A percentile compares a stretch with the other conserved stretches of the same genome.
phyloP scores from a whole-genome alignment of 1,140 invertebrate species.

The Dufourea novaeangliae region DNA sequence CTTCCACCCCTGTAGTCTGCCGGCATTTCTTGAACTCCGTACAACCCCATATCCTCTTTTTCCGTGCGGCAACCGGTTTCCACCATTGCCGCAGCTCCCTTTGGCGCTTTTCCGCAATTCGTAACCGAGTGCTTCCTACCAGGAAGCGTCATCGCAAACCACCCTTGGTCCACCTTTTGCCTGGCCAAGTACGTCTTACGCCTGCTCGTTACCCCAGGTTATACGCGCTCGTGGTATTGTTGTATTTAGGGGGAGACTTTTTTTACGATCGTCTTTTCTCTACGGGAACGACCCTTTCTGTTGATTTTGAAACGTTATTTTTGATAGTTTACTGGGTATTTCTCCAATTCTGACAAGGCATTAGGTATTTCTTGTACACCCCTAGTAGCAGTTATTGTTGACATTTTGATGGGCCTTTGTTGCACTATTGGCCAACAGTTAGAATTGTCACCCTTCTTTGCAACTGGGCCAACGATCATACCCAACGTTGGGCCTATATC shows the following conservation, averaged over 20 bases:
- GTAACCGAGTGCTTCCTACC: conserved; percentile 65
- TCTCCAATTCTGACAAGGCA: no score
- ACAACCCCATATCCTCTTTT: neutral
- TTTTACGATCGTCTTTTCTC: neutral
- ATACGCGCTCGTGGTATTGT: neutral
- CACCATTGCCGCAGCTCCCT: conserved; percentile 21
- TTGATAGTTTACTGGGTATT: no score
- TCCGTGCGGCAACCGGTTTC: neutral
- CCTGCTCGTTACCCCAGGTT: neutral
- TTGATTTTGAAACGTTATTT: no score
- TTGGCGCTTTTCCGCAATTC: conserved; percentile 42
- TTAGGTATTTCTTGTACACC: no score
- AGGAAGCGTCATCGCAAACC: conserved; percentile 47
- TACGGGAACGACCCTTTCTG: no score
- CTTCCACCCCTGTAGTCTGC: neutral
- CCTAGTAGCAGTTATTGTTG: no score
- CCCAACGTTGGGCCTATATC: no score
- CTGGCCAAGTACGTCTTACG: neutral
- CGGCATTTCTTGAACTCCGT: conserved; percentile 2
- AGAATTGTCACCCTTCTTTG: no score
- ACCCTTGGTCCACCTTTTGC: neutral
- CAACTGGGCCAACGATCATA: no score
- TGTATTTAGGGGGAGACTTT: neutral
- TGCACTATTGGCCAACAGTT: no score
- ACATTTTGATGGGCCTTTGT: no score